phyloP scores from a whole-genome alignment of 2,797 vertebrate species.

The Cyprinodon diabolis region DNA sequence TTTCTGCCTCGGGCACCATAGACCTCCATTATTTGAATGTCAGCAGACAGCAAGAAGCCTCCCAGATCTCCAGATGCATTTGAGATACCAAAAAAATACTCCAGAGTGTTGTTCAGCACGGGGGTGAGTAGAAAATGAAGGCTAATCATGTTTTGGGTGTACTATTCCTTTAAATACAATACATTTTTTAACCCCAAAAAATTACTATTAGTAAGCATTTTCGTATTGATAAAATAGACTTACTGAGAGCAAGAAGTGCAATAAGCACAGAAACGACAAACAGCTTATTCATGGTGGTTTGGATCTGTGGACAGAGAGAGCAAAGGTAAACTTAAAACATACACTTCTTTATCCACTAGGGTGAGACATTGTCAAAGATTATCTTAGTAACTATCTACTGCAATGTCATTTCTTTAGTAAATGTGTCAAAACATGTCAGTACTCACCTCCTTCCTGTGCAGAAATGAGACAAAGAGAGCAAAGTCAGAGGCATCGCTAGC shows the following conservation, averaged over 20 bases:
- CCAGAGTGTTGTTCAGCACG: too few relatives aligned
- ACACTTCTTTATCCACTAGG: constrained; percentile 59
- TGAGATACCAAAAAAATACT: too few relatives aligned
- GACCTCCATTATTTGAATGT: too few relatives aligned
- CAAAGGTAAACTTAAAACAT: constrained; percentile 3
- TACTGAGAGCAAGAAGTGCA: constrained; percentile 76
- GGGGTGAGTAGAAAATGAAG: too few relatives aligned
- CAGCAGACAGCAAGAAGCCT: too few relatives aligned
- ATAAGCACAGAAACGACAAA: constrained; percentile 71
- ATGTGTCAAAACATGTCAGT: constrained; percentile 42
- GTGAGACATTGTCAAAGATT: constrained; percentile 55
- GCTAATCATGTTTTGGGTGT: too few relatives aligned
- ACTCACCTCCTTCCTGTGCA: constrained; percentile 75
- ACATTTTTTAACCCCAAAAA: not conserved
- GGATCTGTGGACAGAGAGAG: constrained; percentile 48
- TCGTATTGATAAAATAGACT: constrained; percentile 24
- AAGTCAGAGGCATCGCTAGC: constrained; percentile 34
- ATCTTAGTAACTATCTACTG: not conserved
- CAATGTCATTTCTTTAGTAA: not conserved
- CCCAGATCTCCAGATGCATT: too few relatives aligned
- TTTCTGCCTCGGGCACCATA: too few relatives aligned
- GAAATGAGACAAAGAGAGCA: constrained; percentile 55
- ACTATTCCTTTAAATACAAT: too few relatives aligned
- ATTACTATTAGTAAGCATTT: not conserved
- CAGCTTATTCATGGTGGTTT: constrained; percentile 76